Evolutionary conservation across 35 echinoderm and acorn worm genomes (phyloP), one percentile per base, ranked within the genome.

Genomic region (Diadema setosum): DNA sequence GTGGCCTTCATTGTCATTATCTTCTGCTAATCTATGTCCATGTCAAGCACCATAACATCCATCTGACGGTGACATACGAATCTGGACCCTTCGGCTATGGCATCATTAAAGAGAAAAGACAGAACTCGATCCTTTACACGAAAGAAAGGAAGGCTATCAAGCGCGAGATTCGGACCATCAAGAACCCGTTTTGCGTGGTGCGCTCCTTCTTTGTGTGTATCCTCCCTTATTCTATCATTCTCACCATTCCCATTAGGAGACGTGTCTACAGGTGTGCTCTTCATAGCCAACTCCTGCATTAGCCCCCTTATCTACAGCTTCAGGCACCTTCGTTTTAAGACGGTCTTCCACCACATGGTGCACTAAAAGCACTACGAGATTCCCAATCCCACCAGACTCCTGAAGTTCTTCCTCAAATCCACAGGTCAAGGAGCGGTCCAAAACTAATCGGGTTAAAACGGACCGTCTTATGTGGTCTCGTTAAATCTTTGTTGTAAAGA

Each of bases 221-320:
- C 21, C 25, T 70, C 7, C 88, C 88, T 12, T 90, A 83, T 61
- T 45, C 60, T 18, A 7, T 83, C 26, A 65, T 45, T 2, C 44
- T 90, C 5, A 49, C 30, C 7, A 41, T 90, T 25, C 40, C 36
- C 1, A 16, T 43, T 3, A 20, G 55, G 11, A 61, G 37, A 60
- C 21, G 44, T 90, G 14, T 83, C 49, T 24, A 42, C 81, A 1
- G 80, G 25, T 4, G 80, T 83, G 37, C 45, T 90, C 31, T 81
- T 90, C 16, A 45, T 90, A 27, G 48, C 81, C 32, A 90, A 82
- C 20, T 39, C 69, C 45, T 90, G 81, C 23, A 50, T 90, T 8
- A 90, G 84, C 57, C 88, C 88, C 11, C 35, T 90, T 33, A 90
- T 90, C 75, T 90, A 90, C 32, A 58, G 80, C 44, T 83, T 81